Percentiles rank a stretch among this genome's conserved stretches.
phyloP scores from a whole-genome alignment of 2,888 invertebrate species.

The Margaritifera margaritifera region DNA sequence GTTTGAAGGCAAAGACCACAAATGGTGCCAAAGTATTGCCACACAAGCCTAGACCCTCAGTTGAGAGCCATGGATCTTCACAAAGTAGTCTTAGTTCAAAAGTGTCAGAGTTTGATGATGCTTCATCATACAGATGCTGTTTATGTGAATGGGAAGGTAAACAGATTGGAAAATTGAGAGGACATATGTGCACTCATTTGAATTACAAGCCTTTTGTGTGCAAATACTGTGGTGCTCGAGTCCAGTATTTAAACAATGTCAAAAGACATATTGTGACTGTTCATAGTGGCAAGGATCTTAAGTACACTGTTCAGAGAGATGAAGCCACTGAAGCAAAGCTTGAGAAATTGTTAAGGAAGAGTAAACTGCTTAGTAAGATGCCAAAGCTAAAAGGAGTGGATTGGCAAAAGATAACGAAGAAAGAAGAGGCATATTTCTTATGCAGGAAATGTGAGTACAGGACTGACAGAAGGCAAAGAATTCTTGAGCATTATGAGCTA shows the following conservation, averaged over 20 bases:
- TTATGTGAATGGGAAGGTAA: constrained; percentile 10
- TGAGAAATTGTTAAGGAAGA: neutral
- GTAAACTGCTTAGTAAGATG: too few species aligned
- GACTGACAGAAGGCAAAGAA: neutral
- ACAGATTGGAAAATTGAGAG: neutral
- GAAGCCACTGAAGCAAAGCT: constrained; percentile 21
- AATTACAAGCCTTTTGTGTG: constrained; percentile 37
- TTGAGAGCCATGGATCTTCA: too few species aligned
- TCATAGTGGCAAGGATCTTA: constrained; percentile 25
- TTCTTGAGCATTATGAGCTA: neutral
- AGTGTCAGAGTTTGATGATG: too few species aligned
- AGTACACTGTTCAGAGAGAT: constrained; percentile 13
- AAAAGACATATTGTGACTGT: constrained; percentile 16
- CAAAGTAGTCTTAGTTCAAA: too few species aligned
- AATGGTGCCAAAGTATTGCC: too few species aligned
- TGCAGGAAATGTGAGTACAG: constrained; percentile 12
- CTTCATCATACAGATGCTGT: too few species aligned
- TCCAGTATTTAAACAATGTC: constrained; percentile 8
- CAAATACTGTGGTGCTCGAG: constrained; percentile 25
- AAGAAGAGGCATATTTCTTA: constrained; percentile 1
- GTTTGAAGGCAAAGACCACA: neutral
- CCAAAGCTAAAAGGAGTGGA: too few species aligned
- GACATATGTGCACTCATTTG: constrained; percentile 33
- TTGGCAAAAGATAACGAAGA: too few species aligned
- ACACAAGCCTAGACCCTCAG: too few species aligned